Evolutionary conservation across 1,140 invertebrate species (phyloP), one percentile per base, ranked within the genome.

Genomic region (Drosophila paulistorum): DNA sequence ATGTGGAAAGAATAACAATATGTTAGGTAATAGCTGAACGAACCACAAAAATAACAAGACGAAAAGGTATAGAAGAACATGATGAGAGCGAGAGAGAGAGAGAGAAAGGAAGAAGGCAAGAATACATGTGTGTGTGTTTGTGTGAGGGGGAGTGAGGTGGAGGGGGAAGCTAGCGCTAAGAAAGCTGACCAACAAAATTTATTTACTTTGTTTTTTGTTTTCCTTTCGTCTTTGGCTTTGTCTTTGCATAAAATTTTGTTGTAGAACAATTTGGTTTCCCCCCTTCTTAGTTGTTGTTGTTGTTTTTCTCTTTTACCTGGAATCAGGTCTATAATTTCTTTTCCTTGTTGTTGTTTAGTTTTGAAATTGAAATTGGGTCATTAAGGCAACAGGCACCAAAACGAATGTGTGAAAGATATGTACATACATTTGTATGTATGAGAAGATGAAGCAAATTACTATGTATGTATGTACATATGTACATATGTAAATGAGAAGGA

Each of bases 1-100:
- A 89, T 83, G 70, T 87, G 76, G 23, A 80, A 74, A 77, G 73
- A 87, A 89, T 79, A 79, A 79, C 74, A 87, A 83, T 70, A 71
- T 79, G 77, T 87, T 87, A 82, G 78, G 79, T 87, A 87, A 87
- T 69, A 72, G 70, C 20, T 68, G 60, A 58, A 65, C 13, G 1
- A 37, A 69, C 55, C 14, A 20, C 58, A 42, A 60, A 35, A 48
- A 45, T 11, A 62, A 45, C 39, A 42, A 71, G 51, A 62, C 0
- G 23, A 71, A 62, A 51, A 33, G 26, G 37, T 23, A 35, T 11
- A 68, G 20, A 17, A 17, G 17, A 17, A 17, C 17, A 17, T 17
- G 17, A 17, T 17, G 17, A 41, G 54, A 55, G 30, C 67, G 20
- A 57, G 54, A 51, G 65, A 51, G 17, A 23, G 20, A 57, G 54